Evolutionary conservation across 2,797 vertebrate species (phyloP).

Genomic region (Sternotherus odoratus): DNA sequence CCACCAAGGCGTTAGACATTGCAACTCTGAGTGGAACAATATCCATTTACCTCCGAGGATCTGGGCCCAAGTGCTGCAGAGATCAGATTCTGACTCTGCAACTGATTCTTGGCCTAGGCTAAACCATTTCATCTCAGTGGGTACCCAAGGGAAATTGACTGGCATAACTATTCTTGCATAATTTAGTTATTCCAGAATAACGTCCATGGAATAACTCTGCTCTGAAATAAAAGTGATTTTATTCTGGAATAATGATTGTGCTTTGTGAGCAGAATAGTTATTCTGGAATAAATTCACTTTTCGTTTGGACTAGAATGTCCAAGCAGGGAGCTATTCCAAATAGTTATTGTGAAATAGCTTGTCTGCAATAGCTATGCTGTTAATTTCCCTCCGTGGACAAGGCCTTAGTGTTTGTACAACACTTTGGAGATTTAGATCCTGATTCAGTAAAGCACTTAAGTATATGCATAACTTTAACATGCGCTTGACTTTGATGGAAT

Average conservation of each 20-base stretch:
- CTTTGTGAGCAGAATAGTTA: neutral
- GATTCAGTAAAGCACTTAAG: neutral
- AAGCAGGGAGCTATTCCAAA: rapidly evolving
- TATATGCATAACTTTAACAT: neutral
- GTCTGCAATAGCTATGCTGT: too few species aligned
- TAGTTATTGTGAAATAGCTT: neutral
- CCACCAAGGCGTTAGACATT: too few species aligned
- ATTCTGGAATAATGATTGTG: neutral
- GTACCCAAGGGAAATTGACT: neutral
- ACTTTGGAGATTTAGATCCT: neutral
- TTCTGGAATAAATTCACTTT: neutral
- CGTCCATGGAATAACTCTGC: neutral
- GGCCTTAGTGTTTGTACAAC: neutral
- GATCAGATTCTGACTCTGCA: neutral
- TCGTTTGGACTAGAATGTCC: neutral
- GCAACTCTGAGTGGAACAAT: too few species aligned
- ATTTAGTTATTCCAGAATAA: neutral
- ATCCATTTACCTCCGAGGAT: too few species aligned
- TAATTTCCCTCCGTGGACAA: neutral
- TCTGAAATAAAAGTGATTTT: too few species aligned
- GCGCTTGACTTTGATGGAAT: neutral
- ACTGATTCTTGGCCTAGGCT: neutral
- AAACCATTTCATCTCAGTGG: neutral
- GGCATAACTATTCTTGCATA: neutral
- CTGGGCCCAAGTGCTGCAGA: neutral